phyloP scores from a whole-genome alignment of 2,113 vertebrate species.

The Strix uralensis region DNA sequence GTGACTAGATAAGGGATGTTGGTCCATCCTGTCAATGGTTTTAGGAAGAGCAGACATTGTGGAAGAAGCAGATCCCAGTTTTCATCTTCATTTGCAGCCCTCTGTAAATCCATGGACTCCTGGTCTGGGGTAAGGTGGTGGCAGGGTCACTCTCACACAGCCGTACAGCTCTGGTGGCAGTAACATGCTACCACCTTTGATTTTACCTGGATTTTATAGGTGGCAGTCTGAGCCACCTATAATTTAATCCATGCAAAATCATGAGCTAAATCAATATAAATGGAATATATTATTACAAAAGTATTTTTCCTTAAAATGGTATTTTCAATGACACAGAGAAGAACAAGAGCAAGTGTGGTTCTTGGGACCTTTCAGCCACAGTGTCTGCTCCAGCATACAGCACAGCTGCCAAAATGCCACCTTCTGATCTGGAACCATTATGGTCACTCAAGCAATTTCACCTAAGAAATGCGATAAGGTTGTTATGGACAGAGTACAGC shows the following conservation, averaged over 20 bases:
- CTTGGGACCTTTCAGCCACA: not conserved
- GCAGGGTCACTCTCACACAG: accelerated
- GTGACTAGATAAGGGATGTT: not conserved
- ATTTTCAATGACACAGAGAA: not conserved
- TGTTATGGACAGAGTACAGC: not conserved
- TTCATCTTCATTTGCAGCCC: not conserved
- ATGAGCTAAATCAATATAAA: not conserved
- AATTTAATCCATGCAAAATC: not conserved
- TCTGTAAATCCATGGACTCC: not conserved
- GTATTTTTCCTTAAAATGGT: not conserved
- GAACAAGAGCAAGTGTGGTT: not conserved
- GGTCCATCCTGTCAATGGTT: not conserved
- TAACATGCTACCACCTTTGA: not conserved
- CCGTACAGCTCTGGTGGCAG: not conserved
- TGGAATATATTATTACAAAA: not conserved
- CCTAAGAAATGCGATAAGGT: accelerated
- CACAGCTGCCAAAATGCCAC: not conserved
- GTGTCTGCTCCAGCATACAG: not conserved
- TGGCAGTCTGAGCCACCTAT: not conserved
- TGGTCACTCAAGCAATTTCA: not conserved
- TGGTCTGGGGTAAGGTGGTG: not conserved
- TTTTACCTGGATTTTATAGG: not conserved
- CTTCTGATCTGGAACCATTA: not conserved
- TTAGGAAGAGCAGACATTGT: not conserved
- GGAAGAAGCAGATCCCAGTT: not conserved